These are phyloP conservation scores for Triplophysa rosa DNA, from an alignment of 2,113 vertebrate species.

Conservation along the genomic window DNA sequence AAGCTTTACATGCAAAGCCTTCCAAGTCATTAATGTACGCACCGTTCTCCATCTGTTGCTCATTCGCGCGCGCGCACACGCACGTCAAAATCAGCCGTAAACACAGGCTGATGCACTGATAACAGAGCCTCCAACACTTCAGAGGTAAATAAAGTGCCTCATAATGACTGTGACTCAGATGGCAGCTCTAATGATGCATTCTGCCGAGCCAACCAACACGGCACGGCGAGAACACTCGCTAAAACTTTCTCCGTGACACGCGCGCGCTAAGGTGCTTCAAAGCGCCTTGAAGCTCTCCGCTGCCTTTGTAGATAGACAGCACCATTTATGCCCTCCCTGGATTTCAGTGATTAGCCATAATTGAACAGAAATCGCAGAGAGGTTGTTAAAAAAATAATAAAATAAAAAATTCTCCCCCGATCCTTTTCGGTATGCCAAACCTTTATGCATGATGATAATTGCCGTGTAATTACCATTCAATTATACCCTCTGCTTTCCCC, in stretches of 20 bases:
- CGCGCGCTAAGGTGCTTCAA: conserved; percentile 13
- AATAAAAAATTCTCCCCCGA: conserved; percentile 36
- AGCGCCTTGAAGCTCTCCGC: conserved; percentile 26
- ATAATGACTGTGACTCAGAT: conserved; percentile 58
- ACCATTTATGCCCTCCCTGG: conserved; percentile 43
- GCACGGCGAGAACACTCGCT: conserved; percentile 45
- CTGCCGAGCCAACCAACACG: conserved; percentile 43
- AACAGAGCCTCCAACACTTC: conserved; percentile 54
- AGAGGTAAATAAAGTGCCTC: conserved; percentile 49
- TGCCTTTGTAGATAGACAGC: conserved; percentile 44
- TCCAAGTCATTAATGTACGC: conserved; percentile 61
- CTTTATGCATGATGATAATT: conserved; percentile 55
- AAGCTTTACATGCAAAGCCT: conserved; percentile 59
- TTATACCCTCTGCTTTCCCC: conserved; percentile 42
- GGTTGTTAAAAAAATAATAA: conserved; percentile 46
- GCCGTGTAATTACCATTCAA: conserved; percentile 49
- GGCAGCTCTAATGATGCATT: conserved; percentile 56
- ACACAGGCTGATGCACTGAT: conserved; percentile 41
- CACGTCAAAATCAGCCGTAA: conserved; percentile 42
- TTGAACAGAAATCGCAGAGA: conserved; percentile 51
- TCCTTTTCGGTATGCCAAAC: conserved; percentile 55
- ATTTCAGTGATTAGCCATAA: conserved; percentile 56
- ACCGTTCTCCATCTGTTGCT: conserved; percentile 20
- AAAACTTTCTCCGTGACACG: conserved; percentile 50
- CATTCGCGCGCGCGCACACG: conserved; percentile 1